Evolutionary conservation across 1,140 invertebrate genomes (phyloP).

Genomic region (Phortica variegata): DNA sequence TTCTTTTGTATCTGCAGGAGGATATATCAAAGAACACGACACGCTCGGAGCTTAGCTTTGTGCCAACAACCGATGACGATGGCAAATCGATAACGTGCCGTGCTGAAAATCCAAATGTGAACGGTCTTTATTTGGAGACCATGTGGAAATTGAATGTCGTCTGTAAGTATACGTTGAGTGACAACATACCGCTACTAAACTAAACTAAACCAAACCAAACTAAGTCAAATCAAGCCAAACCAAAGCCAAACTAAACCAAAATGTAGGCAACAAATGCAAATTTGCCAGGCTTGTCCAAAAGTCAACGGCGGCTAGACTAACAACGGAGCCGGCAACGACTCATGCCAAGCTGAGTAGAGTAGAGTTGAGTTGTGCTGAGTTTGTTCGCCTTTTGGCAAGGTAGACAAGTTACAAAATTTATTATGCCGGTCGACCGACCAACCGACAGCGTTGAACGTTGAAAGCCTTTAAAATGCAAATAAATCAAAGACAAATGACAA

Average conservation of each 20-base stretch:
- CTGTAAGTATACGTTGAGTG: constrained; percentile 83
- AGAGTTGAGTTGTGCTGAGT: too few relatives aligned
- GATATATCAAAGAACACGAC: constrained; percentile 76
- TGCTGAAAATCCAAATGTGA: constrained; percentile 84
- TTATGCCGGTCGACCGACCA: constrained; percentile 28
- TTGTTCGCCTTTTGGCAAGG: constrained; percentile 27
- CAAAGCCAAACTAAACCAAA: background rate
- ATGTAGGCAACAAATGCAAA: too few relatives aligned
- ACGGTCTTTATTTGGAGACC: constrained; percentile 75
- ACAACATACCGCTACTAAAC: too few relatives aligned
- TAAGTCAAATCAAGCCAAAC: constrained; percentile 6
- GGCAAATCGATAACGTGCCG: constrained; percentile 82
- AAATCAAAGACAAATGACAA: constrained; percentile 55
- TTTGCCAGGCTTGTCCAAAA: too few relatives aligned
- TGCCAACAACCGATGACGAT: constrained; percentile 80
- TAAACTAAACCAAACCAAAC: constrained; percentile 4
- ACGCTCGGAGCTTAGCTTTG: constrained; percentile 80
- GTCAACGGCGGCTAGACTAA: background rate
- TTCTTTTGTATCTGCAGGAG: constrained; percentile 62
- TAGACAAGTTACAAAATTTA: constrained; percentile 48
- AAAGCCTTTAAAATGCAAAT: constrained; percentile 55
- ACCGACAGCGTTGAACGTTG: constrained; percentile 27
- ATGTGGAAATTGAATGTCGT: constrained; percentile 84
- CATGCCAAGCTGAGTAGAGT: too few relatives aligned
- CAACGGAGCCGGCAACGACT: constrained; percentile 31